A percentile compares a stretch with the other conserved stretches of the same genome.
phyloP scores from a whole-genome alignment of 1,140 invertebrate genomes.

The Druon quercuslanigerum region DNA sequence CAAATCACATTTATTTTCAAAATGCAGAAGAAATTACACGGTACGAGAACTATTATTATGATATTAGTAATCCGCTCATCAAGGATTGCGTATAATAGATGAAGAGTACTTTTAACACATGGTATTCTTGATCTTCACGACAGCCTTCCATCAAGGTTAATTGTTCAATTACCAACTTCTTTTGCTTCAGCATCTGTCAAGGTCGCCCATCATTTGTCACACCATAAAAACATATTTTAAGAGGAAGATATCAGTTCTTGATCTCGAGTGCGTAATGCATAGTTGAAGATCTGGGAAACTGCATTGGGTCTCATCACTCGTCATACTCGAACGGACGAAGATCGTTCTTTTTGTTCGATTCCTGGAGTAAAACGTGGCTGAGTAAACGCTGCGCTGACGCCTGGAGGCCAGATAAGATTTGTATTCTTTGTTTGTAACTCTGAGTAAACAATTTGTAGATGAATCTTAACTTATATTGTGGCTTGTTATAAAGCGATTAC shows the following conservation, averaged over 20 bases:
- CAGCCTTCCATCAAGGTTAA: not conserved
- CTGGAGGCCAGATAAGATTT: not conserved
- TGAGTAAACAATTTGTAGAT: conserved; percentile 13
- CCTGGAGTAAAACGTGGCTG: not conserved
- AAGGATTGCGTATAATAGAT: not conserved
- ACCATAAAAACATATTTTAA: conserved; percentile 11
- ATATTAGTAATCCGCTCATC: too few species aligned
- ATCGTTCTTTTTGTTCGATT: conserved; percentile 9
- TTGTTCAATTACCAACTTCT: conserved; percentile 14
- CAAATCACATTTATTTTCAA: too few species aligned
- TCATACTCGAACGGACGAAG: conserved; percentile 6
- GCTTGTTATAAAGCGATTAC: conserved; percentile 46
- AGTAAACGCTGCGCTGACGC: not conserved
- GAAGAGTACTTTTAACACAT: not conserved
- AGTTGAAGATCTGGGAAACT: conserved; percentile 22
- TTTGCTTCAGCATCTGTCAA: not conserved
- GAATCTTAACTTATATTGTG: not conserved
- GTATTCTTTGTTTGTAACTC: conserved; percentile 27
- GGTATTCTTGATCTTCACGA: not conserved
- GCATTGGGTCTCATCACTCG: conserved; percentile 20
- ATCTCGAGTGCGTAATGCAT: conserved; percentile 15
- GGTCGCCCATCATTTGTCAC: conserved; percentile 19
- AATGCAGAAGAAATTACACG: too few species aligned
- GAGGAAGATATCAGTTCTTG: conserved; percentile 9
- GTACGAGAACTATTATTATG: too few species aligned